Percentiles rank a stretch among this genome's conserved stretches.
phyloP scores from a whole-genome alignment of 2,888 invertebrate species.

The Caenorhabditis japonica region DNA sequence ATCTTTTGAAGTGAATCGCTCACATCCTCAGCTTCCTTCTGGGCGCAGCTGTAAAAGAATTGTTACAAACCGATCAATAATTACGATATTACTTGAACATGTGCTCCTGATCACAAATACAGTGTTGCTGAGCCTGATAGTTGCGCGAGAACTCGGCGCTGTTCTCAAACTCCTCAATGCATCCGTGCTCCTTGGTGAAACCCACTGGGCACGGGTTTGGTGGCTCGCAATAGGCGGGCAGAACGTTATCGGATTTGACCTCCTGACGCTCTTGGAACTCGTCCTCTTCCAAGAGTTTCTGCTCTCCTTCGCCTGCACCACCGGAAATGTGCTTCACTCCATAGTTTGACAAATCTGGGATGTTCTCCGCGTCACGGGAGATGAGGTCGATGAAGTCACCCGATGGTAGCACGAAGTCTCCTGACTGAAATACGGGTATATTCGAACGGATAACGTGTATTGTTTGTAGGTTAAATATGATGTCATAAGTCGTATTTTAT shows the following conservation, averaged over 20 bases:
- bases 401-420: slow-evolving; percentile 58
- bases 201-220: slow-evolving; percentile 98
- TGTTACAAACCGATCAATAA: background rate
- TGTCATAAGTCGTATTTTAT: too few relatives aligned
- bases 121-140: slow-evolving; percentile 91
- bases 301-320: slow-evolving; percentile 86
- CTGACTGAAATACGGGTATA: slow-evolving; percentile 20
- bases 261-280: slow-evolving; percentile 71
- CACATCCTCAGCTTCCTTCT: slow-evolving; percentile 64
- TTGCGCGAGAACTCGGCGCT: slow-evolving; percentile 92
- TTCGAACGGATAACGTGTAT: too few relatives aligned
- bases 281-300: slow-evolving; percentile 80
- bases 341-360: slow-evolving; percentile 63
- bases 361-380: slow-evolving; percentile 71
- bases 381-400: slow-evolving; percentile 74
- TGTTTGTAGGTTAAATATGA: too few relatives aligned
- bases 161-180: slow-evolving; percentile 82
- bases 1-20: slow-evolving; percentile 67
- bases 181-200: slow-evolving; percentile 83
- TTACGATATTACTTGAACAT: slow-evolving; percentile 79
- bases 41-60: slow-evolving; percentile 60
- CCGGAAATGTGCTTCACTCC: slow-evolving; percentile 76
- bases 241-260: slow-evolving; percentile 90
- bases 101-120: slow-evolving; percentile 97
- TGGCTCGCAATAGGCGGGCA: slow-evolving; percentile 98